These are phyloP conservation scores for Gonatopus flavifemur DNA, from an alignment of 1,140 invertebrate species.

Conservation along the genomic window DNA sequence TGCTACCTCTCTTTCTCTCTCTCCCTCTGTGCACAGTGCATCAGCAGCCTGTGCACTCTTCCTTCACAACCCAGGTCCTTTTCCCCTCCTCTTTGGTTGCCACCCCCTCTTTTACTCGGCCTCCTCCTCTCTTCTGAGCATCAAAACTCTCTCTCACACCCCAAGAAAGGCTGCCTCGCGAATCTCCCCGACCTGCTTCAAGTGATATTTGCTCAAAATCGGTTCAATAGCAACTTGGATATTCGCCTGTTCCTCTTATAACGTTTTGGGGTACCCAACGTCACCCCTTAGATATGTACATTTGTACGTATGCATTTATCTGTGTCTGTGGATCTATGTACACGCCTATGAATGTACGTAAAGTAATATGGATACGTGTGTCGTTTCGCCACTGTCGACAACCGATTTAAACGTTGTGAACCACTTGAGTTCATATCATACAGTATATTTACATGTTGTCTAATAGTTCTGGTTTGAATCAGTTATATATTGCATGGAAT, in stretches of 20 bases:
- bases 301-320: conserved; percentile 30
- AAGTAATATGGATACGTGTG: too few species aligned
- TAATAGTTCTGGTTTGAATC: too few species aligned
- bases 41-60: conserved; percentile 4
- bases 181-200: conserved; percentile 49
- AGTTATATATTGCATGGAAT: too few species aligned
- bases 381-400: too few species aligned
- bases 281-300: conserved; percentile 22
- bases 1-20: conserved; percentile 22
- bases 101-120: conserved; percentile 20
- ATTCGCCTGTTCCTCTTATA: conserved; percentile 57
- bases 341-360: too few species aligned
- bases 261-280: too few species aligned
- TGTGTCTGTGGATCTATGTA: too few species aligned
- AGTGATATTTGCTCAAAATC: conserved; percentile 61
- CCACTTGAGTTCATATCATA: too few species aligned
- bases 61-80: conserved; percentile 16
- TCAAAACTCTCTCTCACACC: too few species aligned
- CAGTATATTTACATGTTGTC: too few species aligned
- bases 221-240: conserved; percentile 60
- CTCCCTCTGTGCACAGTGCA: conserved; percentile 9
- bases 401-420: too few species aligned
- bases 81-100: conserved; percentile 30
- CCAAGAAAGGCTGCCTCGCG: conserved; percentile 37
- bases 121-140: conserved; percentile 26